Base-by-base conservation (phyloP, 2,113 vertebrate species). In the Eolophus roseicapilla region DNA sequence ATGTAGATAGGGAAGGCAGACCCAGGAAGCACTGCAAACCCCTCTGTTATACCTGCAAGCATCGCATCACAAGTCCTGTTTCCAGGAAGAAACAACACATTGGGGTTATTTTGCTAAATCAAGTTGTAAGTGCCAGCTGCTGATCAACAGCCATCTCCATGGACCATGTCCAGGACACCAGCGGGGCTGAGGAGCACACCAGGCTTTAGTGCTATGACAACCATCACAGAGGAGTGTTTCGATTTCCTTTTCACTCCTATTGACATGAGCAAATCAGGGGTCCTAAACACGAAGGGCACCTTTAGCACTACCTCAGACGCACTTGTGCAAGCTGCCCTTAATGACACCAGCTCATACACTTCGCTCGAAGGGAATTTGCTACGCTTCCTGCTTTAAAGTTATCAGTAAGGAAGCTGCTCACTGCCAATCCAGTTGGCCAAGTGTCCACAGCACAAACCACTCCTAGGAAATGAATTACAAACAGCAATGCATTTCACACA, bases 181-280 rank as follows among this genome's bases (percentile, higher is more conserved):
- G 80, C 77, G 53, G 91, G 91, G 83, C 50, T 29, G n/a, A 39
- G 60, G 39, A 78, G 35, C 1, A 0, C 5, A 4, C 79, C 62
- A 62, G 74, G 86, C 73, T 82, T 81, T 81, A 82, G 39, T 84
- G 55, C 92, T 49, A 69, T 92, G 62, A 86, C 92, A 96, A 79
- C 86, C 70, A 65, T 19, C 7, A 3, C 24, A 0, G 10, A 86
- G 60, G 77, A 92, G 89, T 92, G 92, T 84, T 95, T 82, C 70
- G 16, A 84, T 93, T 94, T 94, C 91, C 86, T 90, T 82, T 76
- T 50, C 74, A 8, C 47, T 86, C 57, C 15, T 23, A 57, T 13
- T 57, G 62, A 41, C 50, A 27, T 17, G 43, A 78, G 14, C 92
- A 74, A 93, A 74, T 39, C 67, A 31, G 31, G 8, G 25, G 35